Conservation (phyloP, 2,888 invertebrate genomes). For the Brenthis ino region DNA sequence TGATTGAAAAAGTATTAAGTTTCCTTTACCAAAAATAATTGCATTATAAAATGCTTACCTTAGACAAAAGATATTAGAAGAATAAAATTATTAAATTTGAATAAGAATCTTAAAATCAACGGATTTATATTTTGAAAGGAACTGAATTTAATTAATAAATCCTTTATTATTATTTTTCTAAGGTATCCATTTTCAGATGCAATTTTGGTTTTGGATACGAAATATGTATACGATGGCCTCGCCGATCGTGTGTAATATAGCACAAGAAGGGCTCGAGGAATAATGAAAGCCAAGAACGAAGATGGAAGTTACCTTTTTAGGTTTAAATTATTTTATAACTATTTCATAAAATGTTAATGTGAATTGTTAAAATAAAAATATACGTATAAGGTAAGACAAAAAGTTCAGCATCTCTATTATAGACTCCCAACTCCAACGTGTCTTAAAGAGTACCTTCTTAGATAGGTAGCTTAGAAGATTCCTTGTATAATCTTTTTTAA, state of each 20-base stretch:
- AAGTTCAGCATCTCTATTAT: conserved; percentile 73
- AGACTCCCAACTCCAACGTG: conserved; percentile 67
- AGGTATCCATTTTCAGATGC: not conserved
- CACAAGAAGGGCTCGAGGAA: conserved; percentile 20
- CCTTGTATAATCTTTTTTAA: conserved; percentile 46
- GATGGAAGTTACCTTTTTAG: conserved; percentile 80
- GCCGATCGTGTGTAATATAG: conserved; percentile 11
- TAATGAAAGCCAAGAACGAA: conserved; percentile 45
- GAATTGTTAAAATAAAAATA: conserved; percentile 69
- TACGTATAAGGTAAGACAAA: conserved; percentile 67
- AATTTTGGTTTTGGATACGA: conserved; percentile 18
- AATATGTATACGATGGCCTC: conserved; percentile 31
- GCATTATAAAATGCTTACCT: conserved; percentile 1
- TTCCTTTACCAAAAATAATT: conserved; percentile 9
- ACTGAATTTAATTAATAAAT: not conserved
- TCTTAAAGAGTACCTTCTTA: conserved; percentile 78
- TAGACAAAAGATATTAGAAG: not conserved
- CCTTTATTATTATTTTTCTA: not conserved
- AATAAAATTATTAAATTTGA: not conserved
- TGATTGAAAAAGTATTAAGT: conserved; percentile 30
- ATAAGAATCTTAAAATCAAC: too few relatives aligned
- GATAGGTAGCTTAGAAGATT: conserved; percentile 60
- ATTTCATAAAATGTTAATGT: conserved; percentile 72
- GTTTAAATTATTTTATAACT: conserved; percentile 74
- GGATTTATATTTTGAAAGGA: too few relatives aligned